Conservation (phyloP, 2,113 vertebrate species). For the Xiphophorus hellerii region DNA sequence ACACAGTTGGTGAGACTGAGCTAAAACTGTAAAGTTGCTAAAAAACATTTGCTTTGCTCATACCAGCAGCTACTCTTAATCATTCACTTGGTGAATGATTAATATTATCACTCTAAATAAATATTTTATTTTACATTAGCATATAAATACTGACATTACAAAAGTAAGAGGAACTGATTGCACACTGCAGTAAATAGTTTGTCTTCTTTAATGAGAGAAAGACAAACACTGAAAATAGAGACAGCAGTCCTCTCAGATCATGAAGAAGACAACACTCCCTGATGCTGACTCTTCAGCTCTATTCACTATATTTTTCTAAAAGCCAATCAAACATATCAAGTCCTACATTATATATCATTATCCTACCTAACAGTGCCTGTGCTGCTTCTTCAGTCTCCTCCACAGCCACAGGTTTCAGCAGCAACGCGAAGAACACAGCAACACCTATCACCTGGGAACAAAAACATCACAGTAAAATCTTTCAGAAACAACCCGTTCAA, state of each 20-base stretch:
- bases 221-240: not conserved
- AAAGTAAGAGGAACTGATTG: not conserved
- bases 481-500: not conserved
- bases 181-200: not conserved
- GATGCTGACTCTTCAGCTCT: not conserved
- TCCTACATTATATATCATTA: not conserved
- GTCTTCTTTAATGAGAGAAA: not conserved
- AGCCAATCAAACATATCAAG: not conserved
- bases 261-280: not conserved
- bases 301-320: not conserved
- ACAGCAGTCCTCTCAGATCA: not conserved
- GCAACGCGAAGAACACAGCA: conserved; percentile 82
- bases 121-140: no score
- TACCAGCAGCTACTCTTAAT: no score
- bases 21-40: no score
- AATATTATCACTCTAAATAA: no score
- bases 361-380: conserved; percentile 73
- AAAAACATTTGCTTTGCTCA: no score
- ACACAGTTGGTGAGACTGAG: no score
- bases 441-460: conserved; percentile 80
- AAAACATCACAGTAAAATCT: conserved; percentile 6
- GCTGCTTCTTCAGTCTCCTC: conserved; percentile 80
- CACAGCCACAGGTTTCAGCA: conserved; percentile 79
- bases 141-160: not conserved
- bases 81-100: no score